These are phyloP conservation scores for Bucco capensis DNA, from an alignment of 2,113 vertebrate species.

Conservation along the genomic window DNA sequence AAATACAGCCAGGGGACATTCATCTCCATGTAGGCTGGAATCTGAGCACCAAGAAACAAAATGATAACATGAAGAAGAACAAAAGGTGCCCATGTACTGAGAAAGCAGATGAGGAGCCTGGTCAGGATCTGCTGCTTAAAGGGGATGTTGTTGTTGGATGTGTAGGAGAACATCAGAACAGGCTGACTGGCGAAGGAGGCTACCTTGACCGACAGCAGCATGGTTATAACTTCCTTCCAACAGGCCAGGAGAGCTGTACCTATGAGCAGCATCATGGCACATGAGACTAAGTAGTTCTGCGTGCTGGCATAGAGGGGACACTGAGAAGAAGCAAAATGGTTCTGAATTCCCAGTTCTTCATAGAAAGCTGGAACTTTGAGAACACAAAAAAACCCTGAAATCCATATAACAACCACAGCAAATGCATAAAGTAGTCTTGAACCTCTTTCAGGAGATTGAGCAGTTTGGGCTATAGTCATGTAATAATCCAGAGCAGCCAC, in stretches of 20 bases:
- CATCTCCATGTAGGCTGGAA: constrained; percentile 82
- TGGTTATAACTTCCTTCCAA: constrained; percentile 48
- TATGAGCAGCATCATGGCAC: constrained; percentile 62
- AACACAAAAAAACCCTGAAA: constrained; percentile 53
- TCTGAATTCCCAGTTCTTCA: constrained; percentile 30
- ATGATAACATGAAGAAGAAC: constrained; percentile 70
- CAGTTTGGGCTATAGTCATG: constrained; percentile 40
- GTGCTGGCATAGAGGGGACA: constrained; percentile 71
- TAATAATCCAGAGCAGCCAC: constrained; percentile 75
- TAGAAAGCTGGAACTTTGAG: constrained; percentile 53
- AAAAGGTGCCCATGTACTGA: constrained; percentile 80
- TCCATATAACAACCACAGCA: constrained; percentile 70
- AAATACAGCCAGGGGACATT: constrained; percentile 85
- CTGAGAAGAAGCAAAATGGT: background rate
- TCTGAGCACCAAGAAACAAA: constrained; percentile 62
- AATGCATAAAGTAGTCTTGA: constrained; percentile 48
- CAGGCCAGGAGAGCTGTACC: constrained; percentile 29
- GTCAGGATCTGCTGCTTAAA: constrained; percentile 54
- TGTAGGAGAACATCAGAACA: constrained; percentile 55
- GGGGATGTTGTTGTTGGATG: background rate
- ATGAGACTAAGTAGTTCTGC: constrained; percentile 70
- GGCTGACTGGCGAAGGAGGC: constrained; percentile 49
- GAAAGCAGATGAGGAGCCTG: constrained; percentile 71
- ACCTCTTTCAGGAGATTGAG: background rate
- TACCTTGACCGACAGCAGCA: constrained; percentile 61